Conservation (phyloP, 2,797 vertebrate genomes). For the Brachyrhaphis roseni region DNA sequence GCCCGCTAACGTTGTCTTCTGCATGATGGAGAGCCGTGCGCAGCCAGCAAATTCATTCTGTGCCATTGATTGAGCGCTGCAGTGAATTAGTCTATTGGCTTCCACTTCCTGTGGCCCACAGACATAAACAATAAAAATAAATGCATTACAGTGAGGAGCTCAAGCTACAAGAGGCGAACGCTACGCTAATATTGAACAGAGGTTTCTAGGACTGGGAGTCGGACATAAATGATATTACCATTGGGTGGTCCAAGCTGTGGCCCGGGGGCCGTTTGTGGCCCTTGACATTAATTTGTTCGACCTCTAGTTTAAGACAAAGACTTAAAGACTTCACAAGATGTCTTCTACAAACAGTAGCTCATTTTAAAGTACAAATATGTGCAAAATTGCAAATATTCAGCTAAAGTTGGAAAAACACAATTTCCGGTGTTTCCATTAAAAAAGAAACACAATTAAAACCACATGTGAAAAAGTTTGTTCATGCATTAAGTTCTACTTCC, state of each 20-base stretch:
- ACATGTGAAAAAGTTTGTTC: no score
- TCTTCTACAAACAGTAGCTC: not conserved
- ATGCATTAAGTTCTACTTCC: no score
- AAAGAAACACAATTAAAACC: no score
- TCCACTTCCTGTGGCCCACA: conserved; percentile 23
- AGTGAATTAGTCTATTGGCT: conserved; percentile 60
- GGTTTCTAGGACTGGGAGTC: not conserved
- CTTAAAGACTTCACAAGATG: not conserved
- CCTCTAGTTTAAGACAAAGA: not conserved
- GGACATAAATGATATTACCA: not conserved
- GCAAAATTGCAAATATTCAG: no score
- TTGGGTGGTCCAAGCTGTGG: no score
- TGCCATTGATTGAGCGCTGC: conserved; percentile 67
- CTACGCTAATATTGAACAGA: not conserved
- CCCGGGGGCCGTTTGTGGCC: no score
- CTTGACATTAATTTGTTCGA: no score
- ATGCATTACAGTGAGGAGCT: conserved; percentile 22
- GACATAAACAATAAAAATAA: conserved; percentile 4
- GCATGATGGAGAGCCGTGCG: conserved; percentile 59
- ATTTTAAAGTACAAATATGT: no score
- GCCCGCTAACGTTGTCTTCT: conserved; percentile 38
- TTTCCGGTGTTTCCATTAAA: no score
- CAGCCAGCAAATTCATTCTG: conserved; percentile 54
- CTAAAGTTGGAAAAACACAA: no score
- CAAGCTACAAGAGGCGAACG: conserved; percentile 8